Conservation (phyloP, 2,797 vertebrate genomes). For the Pantherophis vulpinus region DNA sequence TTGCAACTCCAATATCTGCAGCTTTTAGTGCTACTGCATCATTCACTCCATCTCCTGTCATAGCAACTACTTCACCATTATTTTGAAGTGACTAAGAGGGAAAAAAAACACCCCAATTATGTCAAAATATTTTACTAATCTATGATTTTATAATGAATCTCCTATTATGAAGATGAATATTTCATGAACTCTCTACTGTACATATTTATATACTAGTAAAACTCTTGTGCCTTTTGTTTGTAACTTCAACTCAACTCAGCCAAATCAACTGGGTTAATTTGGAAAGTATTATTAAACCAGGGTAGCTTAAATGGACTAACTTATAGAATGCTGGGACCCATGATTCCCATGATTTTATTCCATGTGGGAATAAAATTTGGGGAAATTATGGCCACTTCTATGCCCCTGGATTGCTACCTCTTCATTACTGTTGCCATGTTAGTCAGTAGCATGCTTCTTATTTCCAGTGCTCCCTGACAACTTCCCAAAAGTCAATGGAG, state of each 20-base stretch:
- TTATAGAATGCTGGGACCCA: not conserved
- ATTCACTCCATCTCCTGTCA: constrained; percentile 97
- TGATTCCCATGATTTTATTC: not conserved
- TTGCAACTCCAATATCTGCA: constrained; percentile 94
- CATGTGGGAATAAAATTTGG: not conserved
- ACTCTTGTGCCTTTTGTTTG: not conserved
- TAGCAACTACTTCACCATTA: constrained; percentile 91
- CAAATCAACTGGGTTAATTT: not conserved
- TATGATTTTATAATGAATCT: not conserved
- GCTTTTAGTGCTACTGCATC: constrained; percentile 95
- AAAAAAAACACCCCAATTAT: not conserved
- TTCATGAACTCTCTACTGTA: not conserved
- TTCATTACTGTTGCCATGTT: not conserved
- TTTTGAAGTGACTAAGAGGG: constrained; percentile 87
- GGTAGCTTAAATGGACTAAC: too few relatives aligned
- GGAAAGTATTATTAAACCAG: not conserved
- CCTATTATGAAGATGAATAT: not conserved
- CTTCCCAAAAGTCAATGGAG: not conserved
- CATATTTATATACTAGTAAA: not conserved
- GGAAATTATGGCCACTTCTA: not conserved
- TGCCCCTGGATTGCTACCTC: not conserved
- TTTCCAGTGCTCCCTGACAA: not conserved
- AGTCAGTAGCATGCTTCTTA: not conserved
- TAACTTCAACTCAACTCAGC: too few relatives aligned
- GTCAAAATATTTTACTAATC: not conserved